Conservation (phyloP, 1,140 invertebrate genomes). For the Fopius arisanus region DNA sequence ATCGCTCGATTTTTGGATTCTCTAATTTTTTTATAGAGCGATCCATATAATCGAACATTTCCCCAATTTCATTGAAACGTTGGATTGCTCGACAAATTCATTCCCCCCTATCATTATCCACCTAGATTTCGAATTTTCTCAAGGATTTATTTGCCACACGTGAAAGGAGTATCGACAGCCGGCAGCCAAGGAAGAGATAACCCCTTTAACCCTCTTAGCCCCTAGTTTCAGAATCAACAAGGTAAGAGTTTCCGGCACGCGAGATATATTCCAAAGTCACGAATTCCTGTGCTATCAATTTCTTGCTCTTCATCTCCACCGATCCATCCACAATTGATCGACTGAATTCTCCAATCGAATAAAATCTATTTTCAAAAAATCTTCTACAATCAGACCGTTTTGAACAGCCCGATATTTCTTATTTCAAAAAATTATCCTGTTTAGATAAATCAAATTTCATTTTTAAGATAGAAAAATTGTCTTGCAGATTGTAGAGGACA, state of each 20-base stretch:
- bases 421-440: too few relatives aligned
- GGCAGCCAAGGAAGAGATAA: conserved; percentile 29
- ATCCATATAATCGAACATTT: too few relatives aligned
- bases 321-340: background rate
- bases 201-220: conserved; percentile 33
- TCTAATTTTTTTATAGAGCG: too few relatives aligned
- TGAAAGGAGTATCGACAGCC: conserved; percentile 26
- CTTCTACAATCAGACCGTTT: too few relatives aligned
- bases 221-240: conserved; percentile 22
- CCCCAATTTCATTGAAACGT: background rate
- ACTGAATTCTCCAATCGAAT: too few relatives aligned
- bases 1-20: too few relatives aligned
- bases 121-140: conserved; percentile 11
- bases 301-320: background rate
- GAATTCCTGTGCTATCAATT: conserved; percentile 26
- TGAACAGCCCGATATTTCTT: too few relatives aligned
- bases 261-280: conserved; percentile 25
- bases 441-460: too few relatives aligned
- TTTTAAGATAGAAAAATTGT: too few relatives aligned
- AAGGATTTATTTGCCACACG: conserved; percentile 13
- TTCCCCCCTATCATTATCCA: background rate
- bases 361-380: too few relatives aligned
- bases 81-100: background rate
- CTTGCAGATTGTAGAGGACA: too few relatives aligned
- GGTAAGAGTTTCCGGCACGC: conserved; percentile 29